Conservation (phyloP, 1,140 invertebrate species). For the Listronotus oregonensis region DNA sequence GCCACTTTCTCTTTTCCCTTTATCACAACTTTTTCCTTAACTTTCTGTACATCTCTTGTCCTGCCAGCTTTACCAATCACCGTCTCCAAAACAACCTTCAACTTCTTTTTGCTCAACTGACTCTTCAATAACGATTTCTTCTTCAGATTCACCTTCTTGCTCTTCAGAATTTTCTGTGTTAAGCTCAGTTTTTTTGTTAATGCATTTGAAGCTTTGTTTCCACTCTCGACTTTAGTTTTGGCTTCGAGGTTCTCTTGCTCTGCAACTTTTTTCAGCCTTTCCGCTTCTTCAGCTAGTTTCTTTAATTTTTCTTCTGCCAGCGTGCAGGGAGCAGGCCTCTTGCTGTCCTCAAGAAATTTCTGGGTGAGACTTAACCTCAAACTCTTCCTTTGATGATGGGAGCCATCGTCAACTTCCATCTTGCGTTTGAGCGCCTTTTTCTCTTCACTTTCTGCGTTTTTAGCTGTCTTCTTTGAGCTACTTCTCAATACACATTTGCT, state of each 20-base stretch:
- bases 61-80: slow-evolving; percentile 7
- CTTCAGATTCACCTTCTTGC: slow-evolving; percentile 35
- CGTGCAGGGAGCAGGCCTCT: slow-evolving; percentile 30
- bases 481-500: slow-evolving; percentile 24
- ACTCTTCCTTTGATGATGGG: slow-evolving; percentile 33
- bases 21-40: neutral
- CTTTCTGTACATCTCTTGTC: neutral
- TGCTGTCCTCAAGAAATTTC: slow-evolving; percentile 24
- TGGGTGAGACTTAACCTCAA: slow-evolving; percentile 37
- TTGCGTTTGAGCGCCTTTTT: slow-evolving; percentile 28
- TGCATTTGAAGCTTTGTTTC: slow-evolving; percentile 21
- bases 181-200: slow-evolving; percentile 11
- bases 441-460: neutral
- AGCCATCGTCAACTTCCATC: slow-evolving; percentile 15
- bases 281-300: slow-evolving; percentile 37
- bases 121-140: slow-evolving; percentile 30
- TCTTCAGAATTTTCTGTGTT: slow-evolving; percentile 21
- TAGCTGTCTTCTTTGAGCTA: slow-evolving; percentile 15
- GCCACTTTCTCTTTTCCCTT: neutral
- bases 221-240: slow-evolving; percentile 1
- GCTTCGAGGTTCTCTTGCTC: slow-evolving; percentile 3
- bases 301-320: slow-evolving; percentile 41
- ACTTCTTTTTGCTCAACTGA: slow-evolving; percentile 26
- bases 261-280: slow-evolving; percentile 28
- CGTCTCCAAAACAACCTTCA: slow-evolving; percentile 33